Evolutionary conservation across 2,888 invertebrate genomes (phyloP), one percentile per base, ranked within the genome.

Genomic region (Syrphus vitripennis): DNA sequence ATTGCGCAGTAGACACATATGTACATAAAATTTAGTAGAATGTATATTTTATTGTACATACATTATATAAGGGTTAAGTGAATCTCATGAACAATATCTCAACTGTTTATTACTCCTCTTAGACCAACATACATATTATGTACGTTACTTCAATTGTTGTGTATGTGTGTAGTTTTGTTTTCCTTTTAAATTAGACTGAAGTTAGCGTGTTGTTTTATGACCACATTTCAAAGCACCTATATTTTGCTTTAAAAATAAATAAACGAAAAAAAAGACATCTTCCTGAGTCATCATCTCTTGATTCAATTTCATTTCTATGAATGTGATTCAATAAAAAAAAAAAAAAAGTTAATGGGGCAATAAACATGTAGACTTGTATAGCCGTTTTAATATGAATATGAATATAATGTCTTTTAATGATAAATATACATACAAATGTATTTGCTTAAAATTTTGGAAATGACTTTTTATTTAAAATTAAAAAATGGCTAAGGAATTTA

Each of bases 201-300:
- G 1, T 10, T 2, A 5, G 31, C 12, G 3, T 55, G 3, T 48
- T 29, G 16, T 65, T 65, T 31, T 31, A 19, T 19, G 4, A 31
- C 16, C 19, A n/a, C 40, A 16, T 40, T 59, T 10, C 16, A 65
- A 21, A 29, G 19, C 31, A 40, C 29, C 24, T 55, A 63, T 37
- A 7, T 31, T 26, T 37, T 21, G 5, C n/a, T 50, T n/a, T 31
- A 48, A 26, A 34, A 55, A 48, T 37, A 57, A 24, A 37, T 29
- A 70, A 61, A 53, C 29, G 10, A 61, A 19, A 14, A 24, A 63
- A 42, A n/a, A n/a, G n/a, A 26, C 55, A 31, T 40, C 21, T 48
- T 26, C 37, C 61, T 77, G 67, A 83, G 74, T 83, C 83, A 83
- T 59, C 45, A 34, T 69, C 78, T 69, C 74, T 78, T 83, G 67